Base-by-base conservation (phyloP, 2,888 invertebrate genomes). In the Leptinotarsa peninsularis region DNA sequence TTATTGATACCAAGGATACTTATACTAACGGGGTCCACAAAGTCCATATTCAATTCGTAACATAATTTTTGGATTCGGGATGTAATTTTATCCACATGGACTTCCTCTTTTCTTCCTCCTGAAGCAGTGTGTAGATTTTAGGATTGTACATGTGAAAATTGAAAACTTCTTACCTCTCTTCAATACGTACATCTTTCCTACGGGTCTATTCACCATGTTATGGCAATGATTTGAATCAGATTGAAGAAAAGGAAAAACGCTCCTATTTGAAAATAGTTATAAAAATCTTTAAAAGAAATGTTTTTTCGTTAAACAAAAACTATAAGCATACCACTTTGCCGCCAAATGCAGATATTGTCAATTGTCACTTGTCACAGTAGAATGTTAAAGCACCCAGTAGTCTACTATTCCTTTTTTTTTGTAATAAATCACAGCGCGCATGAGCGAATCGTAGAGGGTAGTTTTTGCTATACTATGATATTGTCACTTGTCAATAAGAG, bases 51-150 rank as follows among this genome's bases (percentile, higher is more conserved):
- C 70, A 99, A 90, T 27, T 97, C 97, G 90, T 98, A 98, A 86
- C 98, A 98, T 74, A 99, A 91, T 86, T 98, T 98, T 84, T 95
- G 93, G 68, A 99, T 96, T 84, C 99, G 91, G 1, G 97, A 97
- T 0, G 99, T 99, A 77, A 99, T 99, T 91, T 99, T 99, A 88
- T 99, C 99, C 86, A 98, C 95, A 89, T 97, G 96, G 1, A 99
- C 95, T 82, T 94, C 94, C 87, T 99, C 98, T 85, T 94, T 93
- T 72, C 96, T 91, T 0, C 98, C 98, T 91, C 94, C 97, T 96
- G 83, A 18, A 86, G 85, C 68, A 73, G 70, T 73, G 33, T 33
- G 33, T 7, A 33, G 7, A 33, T 33, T 33, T 33, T 7, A 33
- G 17, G 7, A 63, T 66, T 71, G 15, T 58, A 21, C 23, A 67